Percentiles rank a stretch among this genome's conserved stretches.
These are phyloP conservation scores for Crossaster papposus DNA, from an alignment of 53 echinoderm and acorn worm genomes.

Conservation along the genomic window DNA sequence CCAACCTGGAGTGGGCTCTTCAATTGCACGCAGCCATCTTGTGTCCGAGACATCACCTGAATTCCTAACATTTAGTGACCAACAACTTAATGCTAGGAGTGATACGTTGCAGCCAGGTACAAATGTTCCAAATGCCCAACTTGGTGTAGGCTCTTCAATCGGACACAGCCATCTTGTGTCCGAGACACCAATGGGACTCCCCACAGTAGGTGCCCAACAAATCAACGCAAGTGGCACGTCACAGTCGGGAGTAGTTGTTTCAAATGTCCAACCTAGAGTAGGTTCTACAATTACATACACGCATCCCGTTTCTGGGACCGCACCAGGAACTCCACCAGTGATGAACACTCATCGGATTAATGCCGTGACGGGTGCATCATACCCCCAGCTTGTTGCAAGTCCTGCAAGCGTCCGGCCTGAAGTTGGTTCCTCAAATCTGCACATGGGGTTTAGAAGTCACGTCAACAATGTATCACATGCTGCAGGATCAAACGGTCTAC, in stretches of 20 bases:
- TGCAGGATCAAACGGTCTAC: neutral
- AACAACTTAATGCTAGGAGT: too few species aligned
- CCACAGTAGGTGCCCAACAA: neutral
- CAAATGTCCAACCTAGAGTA: neutral
- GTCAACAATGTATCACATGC: neutral
- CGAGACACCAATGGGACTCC: neutral
- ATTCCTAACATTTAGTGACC: neutral
- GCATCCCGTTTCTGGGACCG: neutral
- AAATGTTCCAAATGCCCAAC: neutral
- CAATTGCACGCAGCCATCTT: neutral
- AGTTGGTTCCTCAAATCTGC: neutral
- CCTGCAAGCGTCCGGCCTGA: neutral
- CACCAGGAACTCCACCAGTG: neutral
- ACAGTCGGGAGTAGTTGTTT: neutral
- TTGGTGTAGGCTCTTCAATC: neutral
- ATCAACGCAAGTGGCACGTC: neutral
- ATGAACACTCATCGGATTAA: conserved; percentile 9
- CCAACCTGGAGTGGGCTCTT: neutral
- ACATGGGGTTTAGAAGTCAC: neutral
- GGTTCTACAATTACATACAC: neutral
- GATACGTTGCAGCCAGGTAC: neutral
- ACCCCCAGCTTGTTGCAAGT: neutral
- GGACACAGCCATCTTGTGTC: neutral
- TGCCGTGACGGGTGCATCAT: neutral
- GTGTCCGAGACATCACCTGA: neutral